These are phyloP conservation scores for Pristionchus fissidentatus DNA, from an alignment of 2,888 invertebrate species.

Conservation along the genomic window DNA sequence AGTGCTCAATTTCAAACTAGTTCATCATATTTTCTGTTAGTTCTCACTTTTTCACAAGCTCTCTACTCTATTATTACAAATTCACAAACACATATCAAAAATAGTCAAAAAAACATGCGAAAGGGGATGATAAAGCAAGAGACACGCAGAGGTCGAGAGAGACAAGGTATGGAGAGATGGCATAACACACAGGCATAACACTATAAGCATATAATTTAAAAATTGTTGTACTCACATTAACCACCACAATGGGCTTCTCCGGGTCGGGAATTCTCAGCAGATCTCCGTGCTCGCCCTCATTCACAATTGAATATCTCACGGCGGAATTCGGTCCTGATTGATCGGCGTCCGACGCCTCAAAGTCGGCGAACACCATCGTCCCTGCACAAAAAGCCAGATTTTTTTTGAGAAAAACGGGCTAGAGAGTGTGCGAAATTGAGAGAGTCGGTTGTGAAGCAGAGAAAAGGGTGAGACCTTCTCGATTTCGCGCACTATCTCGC, in stretches of 20 bases:
- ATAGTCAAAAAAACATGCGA: too few species aligned
- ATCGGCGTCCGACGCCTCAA: slow-evolving; percentile 71
- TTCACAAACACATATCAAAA: too few species aligned
- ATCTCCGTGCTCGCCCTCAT: slow-evolving; percentile 54
- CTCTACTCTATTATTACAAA: too few species aligned
- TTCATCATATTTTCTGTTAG: too few species aligned
- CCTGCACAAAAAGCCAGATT: slow-evolving; percentile 54
- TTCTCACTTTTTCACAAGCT: too few species aligned
- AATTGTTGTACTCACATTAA: slow-evolving; percentile 54
- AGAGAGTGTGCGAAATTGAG: too few species aligned
- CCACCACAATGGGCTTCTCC: slow-evolving; percentile 65
- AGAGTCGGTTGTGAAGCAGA: too few species aligned
- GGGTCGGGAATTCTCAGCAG: slow-evolving; percentile 69
- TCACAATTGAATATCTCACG: slow-evolving; percentile 69
- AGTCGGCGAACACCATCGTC: slow-evolving; percentile 70
- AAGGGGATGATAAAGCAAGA: too few species aligned
- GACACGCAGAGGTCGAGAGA: too few species aligned
- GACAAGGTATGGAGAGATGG: neutral
- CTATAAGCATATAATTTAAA: neutral
- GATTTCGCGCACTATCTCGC: neutral
- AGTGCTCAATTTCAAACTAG: too few species aligned
- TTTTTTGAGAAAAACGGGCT: too few species aligned
- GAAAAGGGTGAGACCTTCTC: neutral
- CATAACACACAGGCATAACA: neutral
- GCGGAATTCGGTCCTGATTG: slow-evolving; percentile 73